A percentile compares a stretch with the other conserved stretches of the same genome.
Evolutionary conservation across 2,797 vertebrate species (phyloP).

Genomic region (Hydrophis major): DNA sequence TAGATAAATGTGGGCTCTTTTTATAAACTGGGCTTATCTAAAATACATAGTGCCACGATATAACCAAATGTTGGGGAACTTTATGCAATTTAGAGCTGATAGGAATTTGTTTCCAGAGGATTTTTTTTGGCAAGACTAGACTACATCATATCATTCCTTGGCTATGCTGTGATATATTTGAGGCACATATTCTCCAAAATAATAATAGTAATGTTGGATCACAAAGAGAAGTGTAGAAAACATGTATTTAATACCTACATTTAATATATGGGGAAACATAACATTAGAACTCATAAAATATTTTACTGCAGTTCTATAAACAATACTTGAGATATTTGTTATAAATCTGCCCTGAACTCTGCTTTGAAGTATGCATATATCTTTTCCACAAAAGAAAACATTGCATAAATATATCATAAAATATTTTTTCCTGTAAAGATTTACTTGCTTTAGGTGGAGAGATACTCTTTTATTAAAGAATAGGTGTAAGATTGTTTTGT

Average conservation of each 20-base stretch:
- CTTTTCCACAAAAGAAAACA: not conserved
- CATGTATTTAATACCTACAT: conserved; percentile 6
- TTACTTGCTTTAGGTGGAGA: not conserved
- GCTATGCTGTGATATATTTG: not conserved
- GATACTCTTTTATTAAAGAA: not conserved
- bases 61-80: not conserved
- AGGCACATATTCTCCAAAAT: rapidly evolving
- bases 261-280: not conserved
- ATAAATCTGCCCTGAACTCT: not conserved
- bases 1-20: not conserved
- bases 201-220: not conserved
- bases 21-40: not conserved
- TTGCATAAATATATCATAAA: not conserved
- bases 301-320: conserved; percentile 2
- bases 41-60: not conserved
- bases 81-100: not conserved
- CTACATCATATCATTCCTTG: not conserved
- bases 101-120: not conserved
- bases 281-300: not conserved
- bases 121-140: not conserved
- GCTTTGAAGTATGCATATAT: not conserved
- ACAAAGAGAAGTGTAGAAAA: not conserved
- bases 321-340: not conserved
- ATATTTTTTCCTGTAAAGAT: not conserved
- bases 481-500: not conserved